phyloP scores from a whole-genome alignment of 2,113 vertebrate species.

The Crotalus helleri region DNA sequence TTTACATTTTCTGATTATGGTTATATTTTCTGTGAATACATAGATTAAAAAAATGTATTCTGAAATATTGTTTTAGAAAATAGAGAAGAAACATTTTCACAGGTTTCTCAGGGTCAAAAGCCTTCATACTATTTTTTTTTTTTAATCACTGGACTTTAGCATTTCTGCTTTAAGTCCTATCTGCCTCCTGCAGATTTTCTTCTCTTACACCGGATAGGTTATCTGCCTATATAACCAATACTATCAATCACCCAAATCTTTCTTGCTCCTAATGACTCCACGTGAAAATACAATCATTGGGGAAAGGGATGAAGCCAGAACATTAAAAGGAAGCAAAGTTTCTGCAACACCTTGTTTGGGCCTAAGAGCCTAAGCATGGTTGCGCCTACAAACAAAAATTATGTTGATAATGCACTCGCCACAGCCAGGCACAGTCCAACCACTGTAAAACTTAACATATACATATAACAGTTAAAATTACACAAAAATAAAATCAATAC shows the following conservation, averaged over 20 bases:
- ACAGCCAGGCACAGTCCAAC: neutral
- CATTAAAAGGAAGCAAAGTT: neutral
- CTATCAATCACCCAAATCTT: neutral
- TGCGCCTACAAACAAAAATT: neutral
- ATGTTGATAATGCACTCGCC: neutral
- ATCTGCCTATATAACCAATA: neutral
- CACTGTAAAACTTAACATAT: neutral
- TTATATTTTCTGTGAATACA: neutral
- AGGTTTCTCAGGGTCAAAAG: neutral
- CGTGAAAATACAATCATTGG: neutral
- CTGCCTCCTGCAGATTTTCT: neutral
- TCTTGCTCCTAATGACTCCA: neutral
- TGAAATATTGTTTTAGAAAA: neutral
- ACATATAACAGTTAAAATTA: neutral
- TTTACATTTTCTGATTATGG: conserved; percentile 10
- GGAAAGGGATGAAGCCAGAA: neutral
- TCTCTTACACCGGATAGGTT: neutral
- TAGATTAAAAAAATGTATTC: neutral
- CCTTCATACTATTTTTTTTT: neutral
- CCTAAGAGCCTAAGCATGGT: neutral
- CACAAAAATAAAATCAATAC: neutral
- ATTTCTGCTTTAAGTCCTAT: neutral
- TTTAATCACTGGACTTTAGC: neutral
- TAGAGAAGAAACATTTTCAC: neutral
- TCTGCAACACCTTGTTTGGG: neutral